phyloP scores from a whole-genome alignment of 2,888 invertebrate species.

The Brachynemurus nebulosus region DNA sequence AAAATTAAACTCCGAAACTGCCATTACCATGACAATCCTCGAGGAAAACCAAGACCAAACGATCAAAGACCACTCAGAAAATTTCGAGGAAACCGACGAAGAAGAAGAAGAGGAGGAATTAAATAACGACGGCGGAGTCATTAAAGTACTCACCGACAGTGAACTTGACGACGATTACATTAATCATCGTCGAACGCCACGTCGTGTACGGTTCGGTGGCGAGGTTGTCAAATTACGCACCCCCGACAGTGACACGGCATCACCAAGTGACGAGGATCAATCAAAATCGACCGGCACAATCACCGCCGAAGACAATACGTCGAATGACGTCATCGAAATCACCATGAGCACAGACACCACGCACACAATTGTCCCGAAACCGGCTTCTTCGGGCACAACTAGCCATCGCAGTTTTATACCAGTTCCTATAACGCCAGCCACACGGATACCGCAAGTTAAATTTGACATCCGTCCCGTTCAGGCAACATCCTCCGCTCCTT shows the following conservation, averaged over 20 bases:
- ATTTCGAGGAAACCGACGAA: slow-evolving; percentile 17
- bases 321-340: slow-evolving; percentile 18
- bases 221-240: slow-evolving; percentile 74
- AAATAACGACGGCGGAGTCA: slow-evolving; percentile 37
- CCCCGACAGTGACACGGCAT: slow-evolving; percentile 64
- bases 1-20: slow-evolving; percentile 64
- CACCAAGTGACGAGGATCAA: slow-evolving; percentile 41
- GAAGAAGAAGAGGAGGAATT: slow-evolving; percentile 29
- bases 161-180: slow-evolving; percentile 41
- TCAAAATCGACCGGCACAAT: slow-evolving; percentile 16
- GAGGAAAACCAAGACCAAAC: slow-evolving; percentile 54
- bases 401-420: slow-evolving; percentile 31
- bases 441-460: slow-evolving; percentile 29
- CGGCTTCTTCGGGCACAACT: neutral
- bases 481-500: slow-evolving; percentile 20
- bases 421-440: slow-evolving; percentile 32
- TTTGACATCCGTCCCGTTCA: slow-evolving; percentile 28
- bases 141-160: slow-evolving; percentile 45
- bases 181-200: slow-evolving; percentile 39
- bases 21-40: slow-evolving; percentile 70
- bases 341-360: slow-evolving; percentile 21
- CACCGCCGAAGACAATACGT: slow-evolving; percentile 15
- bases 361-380: slow-evolving; percentile 11
- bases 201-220: slow-evolving; percentile 75
- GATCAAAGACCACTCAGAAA: slow-evolving; percentile 69